Base-by-base conservation (phyloP, 2,888 invertebrate genomes). In the Dusona sp. region DNA sequence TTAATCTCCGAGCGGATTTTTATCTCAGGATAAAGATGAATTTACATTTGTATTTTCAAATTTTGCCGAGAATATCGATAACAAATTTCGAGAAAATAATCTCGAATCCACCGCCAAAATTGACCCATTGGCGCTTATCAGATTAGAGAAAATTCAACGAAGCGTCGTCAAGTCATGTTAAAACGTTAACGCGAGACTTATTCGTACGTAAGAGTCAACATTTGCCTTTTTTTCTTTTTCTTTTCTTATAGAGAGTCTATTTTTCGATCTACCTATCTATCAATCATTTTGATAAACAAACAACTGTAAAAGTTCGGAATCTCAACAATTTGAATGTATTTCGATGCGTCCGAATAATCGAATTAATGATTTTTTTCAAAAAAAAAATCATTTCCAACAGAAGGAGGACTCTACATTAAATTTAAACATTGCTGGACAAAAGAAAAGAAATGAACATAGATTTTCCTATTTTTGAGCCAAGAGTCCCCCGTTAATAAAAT, bases 251-350 rank as follows among this genome's bases (percentile, higher is more conserved):
- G 7, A 57, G 33, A 45, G 38, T 48, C 42, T 61, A 74, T 57
- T 74, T 48, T 22, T 64, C 19, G 48, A 16, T 79, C 25, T 29
- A 68, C 25, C 78, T 79, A 79, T 42, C 51, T 79, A 79, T 79
- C 9, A 3, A 79, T 45, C 33, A 81, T 74, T 29, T 73, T 36
- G 36, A 54, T 73, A 22, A 81, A 81, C 72, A 54, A 81, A 73
- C 73, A 74, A 73, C 48, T 77, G 54, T 64, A 78, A 78, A 70
- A 65, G 70, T 54, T 72, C n/a, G 38, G 29, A 80, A 73, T 72
- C 51, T 73, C 29, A 79, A 83, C 65, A 68, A 80, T 86, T 77
- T 51, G 51, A 16, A 72, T 72, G 45, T 70, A 67, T 79, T 61
- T 82, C 25, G 42, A 25, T 33, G 74, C 57, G 42, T 65, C 54